These are phyloP conservation scores for Trichonephila clavipes DNA, from an alignment of 1,140 invertebrate genomes.

Conservation along the genomic window DNA sequence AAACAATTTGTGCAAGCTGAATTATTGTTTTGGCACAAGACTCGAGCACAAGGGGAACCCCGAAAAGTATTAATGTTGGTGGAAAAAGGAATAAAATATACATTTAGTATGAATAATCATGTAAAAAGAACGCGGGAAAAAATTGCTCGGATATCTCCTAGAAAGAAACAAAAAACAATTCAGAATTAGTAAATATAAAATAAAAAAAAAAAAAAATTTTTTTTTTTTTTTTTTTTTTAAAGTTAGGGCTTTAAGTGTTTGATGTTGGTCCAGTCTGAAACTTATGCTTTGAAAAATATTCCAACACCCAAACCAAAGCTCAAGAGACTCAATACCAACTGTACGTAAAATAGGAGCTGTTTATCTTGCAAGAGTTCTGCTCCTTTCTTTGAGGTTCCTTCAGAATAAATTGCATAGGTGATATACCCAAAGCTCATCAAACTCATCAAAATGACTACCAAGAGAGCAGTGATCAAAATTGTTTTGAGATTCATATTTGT, in stretches of 20 bases:
- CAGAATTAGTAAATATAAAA: not conserved
- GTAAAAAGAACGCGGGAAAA: not conserved
- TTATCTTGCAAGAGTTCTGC: not conserved
- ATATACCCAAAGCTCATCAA: not conserved
- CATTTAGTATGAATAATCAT: not conserved
- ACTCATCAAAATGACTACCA: not conserved
- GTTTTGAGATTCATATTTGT: constrained; percentile 31
- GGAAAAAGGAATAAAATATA: not conserved
- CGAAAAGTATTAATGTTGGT: not conserved
- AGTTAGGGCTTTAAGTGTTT: too few species aligned
- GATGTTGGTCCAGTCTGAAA: not conserved
- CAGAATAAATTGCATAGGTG: not conserved
- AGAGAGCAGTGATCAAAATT: not conserved
- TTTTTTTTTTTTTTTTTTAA: not conserved
- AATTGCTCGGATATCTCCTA: fast-evolving
- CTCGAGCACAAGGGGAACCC: not conserved
- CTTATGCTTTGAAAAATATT: not conserved
- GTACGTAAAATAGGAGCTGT: not conserved
- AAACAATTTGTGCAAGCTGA: not conserved
- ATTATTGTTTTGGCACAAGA: not conserved
- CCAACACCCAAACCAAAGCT: not conserved
- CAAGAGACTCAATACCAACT: not conserved
- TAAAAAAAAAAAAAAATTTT: constrained; percentile 18
- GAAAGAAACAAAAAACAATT: too few species aligned
- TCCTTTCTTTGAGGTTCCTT: not conserved